Percentiles rank a stretch among this genome's conserved stretches.
Evolutionary conservation across 2,797 vertebrate genomes (phyloP).

Genomic region (Myripristis murdjan): DNA sequence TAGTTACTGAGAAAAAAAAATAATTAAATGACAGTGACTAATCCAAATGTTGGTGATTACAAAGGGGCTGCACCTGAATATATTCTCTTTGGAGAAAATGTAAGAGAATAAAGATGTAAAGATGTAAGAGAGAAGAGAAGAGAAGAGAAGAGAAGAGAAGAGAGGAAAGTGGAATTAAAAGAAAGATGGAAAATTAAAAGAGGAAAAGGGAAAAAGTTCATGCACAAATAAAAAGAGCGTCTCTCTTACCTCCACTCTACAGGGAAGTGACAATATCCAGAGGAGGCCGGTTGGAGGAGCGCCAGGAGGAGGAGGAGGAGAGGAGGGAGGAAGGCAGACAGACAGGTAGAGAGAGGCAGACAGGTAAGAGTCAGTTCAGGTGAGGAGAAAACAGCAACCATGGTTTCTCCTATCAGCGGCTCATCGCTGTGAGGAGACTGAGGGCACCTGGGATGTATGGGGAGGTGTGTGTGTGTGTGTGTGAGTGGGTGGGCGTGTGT

Average conservation of each 20-base stretch:
- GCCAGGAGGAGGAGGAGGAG: slow-evolving; percentile 65
- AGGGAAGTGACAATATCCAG: slow-evolving; percentile 79
- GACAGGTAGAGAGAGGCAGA: slow-evolving; percentile 11
- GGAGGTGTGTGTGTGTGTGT: slow-evolving; percentile 55
- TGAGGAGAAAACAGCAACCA: slow-evolving; percentile 39
- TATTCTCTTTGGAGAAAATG: no score
- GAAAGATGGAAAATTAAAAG: no score
- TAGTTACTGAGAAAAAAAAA: no score
- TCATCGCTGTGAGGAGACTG: slow-evolving; percentile 44
- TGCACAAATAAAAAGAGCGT: background rate
- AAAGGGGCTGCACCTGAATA: no score
- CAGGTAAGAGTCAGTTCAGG: slow-evolving; percentile 20
- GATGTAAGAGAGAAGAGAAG: background rate
- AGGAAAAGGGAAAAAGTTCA: background rate
- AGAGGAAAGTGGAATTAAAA: background rate
- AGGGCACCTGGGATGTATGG: slow-evolving; percentile 2
- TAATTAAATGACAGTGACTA: no score
- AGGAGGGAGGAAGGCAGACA: no score
- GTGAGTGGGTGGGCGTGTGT: slow-evolving; percentile 59
- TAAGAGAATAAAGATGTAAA: background rate
- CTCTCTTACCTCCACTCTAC: slow-evolving; percentile 96
- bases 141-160: background rate
- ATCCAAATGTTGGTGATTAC: no score
- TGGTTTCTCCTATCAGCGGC: slow-evolving; percentile 50
- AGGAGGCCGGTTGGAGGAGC: slow-evolving; percentile 70